A percentile compares a stretch with the other conserved stretches of the same genome.
phyloP scores from a whole-genome alignment of 2,113 vertebrate species.

The Crotophaga sulcirostris region DNA sequence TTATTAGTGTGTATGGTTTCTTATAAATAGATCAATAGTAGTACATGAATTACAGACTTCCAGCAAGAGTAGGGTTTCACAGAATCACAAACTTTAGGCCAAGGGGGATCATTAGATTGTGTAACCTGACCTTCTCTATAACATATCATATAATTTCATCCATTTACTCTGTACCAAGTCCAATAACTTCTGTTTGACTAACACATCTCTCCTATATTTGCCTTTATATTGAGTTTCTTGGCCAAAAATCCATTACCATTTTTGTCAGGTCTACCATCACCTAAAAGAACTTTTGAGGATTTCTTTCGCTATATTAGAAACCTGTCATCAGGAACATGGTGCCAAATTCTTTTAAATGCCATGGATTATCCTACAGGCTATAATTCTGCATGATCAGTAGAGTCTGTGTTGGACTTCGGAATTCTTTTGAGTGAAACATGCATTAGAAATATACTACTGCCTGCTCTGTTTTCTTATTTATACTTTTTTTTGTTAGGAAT shows the following conservation, averaged over 20 bases:
- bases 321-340: not conserved
- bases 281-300: not conserved
- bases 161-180: constrained; percentile 28
- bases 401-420: not conserved
- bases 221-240: constrained; percentile 60
- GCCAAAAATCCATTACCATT: constrained; percentile 55
- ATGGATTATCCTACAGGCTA: not conserved
- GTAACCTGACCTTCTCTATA: constrained; percentile 35
- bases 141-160: not conserved
- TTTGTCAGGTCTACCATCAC: constrained; percentile 14
- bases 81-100: not conserved
- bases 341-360: not conserved
- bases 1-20: not conserved
- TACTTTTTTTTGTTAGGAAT: not conserved
- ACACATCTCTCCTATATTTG: constrained; percentile 39
- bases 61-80: not conserved
- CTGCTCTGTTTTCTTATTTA: not conserved
- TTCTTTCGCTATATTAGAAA: not conserved
- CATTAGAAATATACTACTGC: not conserved
- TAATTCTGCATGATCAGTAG: not conserved
- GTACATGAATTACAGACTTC: not conserved
- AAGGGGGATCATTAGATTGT: not conserved
- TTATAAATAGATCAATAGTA: not conserved
- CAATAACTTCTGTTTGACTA: constrained; percentile 62
- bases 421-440: not conserved